Evolutionary conservation across 2,113 vertebrate species (phyloP), one percentile per base, ranked within the genome.

Genomic region (Centropristis striata): DNA sequence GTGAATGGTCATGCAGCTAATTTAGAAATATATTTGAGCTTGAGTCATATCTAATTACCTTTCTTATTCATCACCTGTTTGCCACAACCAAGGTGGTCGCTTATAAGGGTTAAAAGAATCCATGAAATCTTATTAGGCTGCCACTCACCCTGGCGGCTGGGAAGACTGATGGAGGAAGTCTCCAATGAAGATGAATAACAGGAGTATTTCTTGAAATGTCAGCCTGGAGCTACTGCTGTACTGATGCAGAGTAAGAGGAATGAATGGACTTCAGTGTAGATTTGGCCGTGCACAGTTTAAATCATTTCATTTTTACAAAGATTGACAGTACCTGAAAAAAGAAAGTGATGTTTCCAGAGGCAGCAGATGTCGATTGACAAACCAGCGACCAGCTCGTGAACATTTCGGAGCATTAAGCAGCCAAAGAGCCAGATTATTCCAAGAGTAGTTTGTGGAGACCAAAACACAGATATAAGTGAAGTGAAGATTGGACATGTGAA

Each of bases 31-130:
- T 41, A 68, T 84, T 76, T 80, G 65, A 54, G 58, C 65, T 74
- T 20, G 36, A 89, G 85, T 92, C 88, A 39, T 27, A 68, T 85
- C 59, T 66, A 71, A 89, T 92, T 91, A 84, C 49, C 27, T 75
- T 57, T 61, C 84, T 67, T 87, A 89, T 92, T 92, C 67, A 80
- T 90, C 92, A 85, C 55, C 70, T 71, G 65, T 72, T 83, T 88
- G 66, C 86, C 71, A 75, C 53, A 50, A 41, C 21, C 1, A 75
- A 51, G 32, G 55, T 25, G 67, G 70, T 27, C 32, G 18, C 44
- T 77, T n/a, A 75, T 37, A 83, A n/a, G 72, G 85, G 74, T 86
- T 86, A 74, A 77, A 86, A 59, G 55, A 83, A 80, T 66, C 74
- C 25, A 49, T 72, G 53, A 85, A 67, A 81, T 59, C 25, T 51